phyloP scores from a whole-genome alignment of 1,140 invertebrate species.

The Nebria ingens region DNA sequence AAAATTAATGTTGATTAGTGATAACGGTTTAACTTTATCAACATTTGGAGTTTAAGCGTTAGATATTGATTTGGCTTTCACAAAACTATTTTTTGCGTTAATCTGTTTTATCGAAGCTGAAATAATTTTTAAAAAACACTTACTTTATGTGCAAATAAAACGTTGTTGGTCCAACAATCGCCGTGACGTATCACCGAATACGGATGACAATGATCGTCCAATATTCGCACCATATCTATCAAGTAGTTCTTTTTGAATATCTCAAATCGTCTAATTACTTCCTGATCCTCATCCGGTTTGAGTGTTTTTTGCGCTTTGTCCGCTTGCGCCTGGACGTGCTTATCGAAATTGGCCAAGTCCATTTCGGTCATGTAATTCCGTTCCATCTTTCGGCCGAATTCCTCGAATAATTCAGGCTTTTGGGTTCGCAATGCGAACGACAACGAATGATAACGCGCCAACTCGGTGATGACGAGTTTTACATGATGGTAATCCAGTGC shows the following conservation, averaged over 20 bases:
- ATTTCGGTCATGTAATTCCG: slow-evolving; percentile 14
- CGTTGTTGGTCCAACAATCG: slow-evolving; percentile 31
- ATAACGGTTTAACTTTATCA: too few relatives aligned
- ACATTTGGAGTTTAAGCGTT: too few relatives aligned
- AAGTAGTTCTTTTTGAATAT: not conserved
- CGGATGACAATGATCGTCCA: slow-evolving; percentile 21
- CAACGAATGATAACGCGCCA: slow-evolving; percentile 39
- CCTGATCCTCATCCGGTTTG: not conserved
- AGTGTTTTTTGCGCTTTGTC: not conserved
- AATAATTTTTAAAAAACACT: too few relatives aligned
- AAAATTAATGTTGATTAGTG: too few relatives aligned
- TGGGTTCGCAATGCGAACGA: slow-evolving; percentile 35
- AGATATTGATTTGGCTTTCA: too few relatives aligned
- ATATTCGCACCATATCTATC: not conserved
- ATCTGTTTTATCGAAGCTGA: too few relatives aligned
- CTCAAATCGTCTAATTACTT: not conserved
- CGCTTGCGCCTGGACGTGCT: not conserved
- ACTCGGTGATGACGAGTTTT: slow-evolving; percentile 31
- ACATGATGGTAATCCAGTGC: slow-evolving; percentile 33
- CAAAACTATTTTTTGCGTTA: too few relatives aligned
- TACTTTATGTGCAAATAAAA: slow-evolving; percentile 26
- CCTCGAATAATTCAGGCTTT: slow-evolving; percentile 22
- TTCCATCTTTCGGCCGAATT: slow-evolving; percentile 15
- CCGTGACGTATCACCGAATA: slow-evolving; percentile 29
- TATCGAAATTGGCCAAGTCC: not conserved